A percentile compares a stretch with the other conserved stretches of the same genome.
phyloP scores from a whole-genome alignment of 1,140 invertebrate species.

The Drepana arcuata region DNA sequence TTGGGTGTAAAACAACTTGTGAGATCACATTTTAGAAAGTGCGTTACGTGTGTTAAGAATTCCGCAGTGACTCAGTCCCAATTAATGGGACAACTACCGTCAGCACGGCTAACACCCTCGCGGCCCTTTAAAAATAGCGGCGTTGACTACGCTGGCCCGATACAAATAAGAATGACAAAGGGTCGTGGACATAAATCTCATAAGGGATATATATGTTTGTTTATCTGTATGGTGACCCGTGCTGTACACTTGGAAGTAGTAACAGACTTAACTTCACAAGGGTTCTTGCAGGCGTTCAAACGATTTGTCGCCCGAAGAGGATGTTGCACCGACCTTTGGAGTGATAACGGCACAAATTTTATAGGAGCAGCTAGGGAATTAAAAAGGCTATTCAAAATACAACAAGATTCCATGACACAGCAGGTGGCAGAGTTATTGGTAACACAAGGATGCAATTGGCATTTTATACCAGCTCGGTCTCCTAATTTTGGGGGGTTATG shows the following conservation, averaged over 20 bases:
- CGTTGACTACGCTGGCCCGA: constrained; percentile 2
- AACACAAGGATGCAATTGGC: constrained; percentile 28
- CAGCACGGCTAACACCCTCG: background rate
- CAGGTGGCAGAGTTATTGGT: constrained; percentile 8
- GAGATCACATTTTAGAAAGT: background rate
- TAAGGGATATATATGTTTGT: constrained; percentile 3
- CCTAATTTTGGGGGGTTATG: constrained; percentile 25
- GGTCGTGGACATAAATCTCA: background rate
- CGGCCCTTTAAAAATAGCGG: background rate
- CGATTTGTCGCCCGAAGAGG: constrained; percentile 34
- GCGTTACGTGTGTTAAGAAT: background rate
- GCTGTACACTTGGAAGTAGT: constrained; percentile 3
- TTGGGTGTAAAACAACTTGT: background rate
- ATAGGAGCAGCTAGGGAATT: constrained; percentile 28
- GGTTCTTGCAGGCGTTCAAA: constrained; percentile 25
- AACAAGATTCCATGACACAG: constrained; percentile 6
- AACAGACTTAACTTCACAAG: constrained; percentile 9
- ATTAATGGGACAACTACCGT: constrained; percentile 5
- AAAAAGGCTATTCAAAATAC: constrained; percentile 5
- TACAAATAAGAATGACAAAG: background rate
- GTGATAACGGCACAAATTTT: constrained; percentile 49
- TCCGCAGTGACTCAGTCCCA: background rate
- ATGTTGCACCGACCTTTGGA: constrained; percentile 12
- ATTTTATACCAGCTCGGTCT: constrained; percentile 16
- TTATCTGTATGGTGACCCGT: constrained; percentile 4